Conservation (phyloP, 1,140 invertebrate species). For the Bemisia tabaci region DNA sequence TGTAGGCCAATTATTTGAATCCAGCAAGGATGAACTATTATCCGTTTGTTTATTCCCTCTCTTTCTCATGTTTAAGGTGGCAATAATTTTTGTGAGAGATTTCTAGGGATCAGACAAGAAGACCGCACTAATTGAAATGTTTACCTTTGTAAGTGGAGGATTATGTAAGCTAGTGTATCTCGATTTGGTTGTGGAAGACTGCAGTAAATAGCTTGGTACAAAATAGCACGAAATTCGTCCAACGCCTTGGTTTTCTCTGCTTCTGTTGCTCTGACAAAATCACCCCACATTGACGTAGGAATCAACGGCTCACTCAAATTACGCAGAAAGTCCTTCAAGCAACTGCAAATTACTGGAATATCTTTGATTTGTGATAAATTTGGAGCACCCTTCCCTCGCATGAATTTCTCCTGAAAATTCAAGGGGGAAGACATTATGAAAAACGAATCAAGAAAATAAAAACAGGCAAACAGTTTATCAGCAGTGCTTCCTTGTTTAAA, state of each 20-base stretch:
- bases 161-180: conserved; percentile 73
- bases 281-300: conserved; percentile 52
- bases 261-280: conserved; percentile 36
- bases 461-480: not conserved
- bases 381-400: conserved; percentile 56
- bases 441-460: conserved; percentile 7
- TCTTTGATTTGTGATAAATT: conserved; percentile 50
- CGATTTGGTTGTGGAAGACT: conserved; percentile 69
- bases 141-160: conserved; percentile 71
- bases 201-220: conserved; percentile 49
- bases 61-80: too few species aligned
- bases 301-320: conserved; percentile 69
- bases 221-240: conserved; percentile 35
- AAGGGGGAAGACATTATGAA: conserved; percentile 8
- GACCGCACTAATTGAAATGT: too few species aligned
- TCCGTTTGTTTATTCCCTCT: too few species aligned
- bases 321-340: conserved; percentile 75
- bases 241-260: conserved; percentile 33
- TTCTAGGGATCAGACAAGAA: too few species aligned
- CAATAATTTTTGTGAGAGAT: too few species aligned
- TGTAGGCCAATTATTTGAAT: too few species aligned
- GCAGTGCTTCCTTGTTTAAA: too few species aligned
- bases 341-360: conserved; percentile 67
- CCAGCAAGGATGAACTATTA: too few species aligned
- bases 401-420: conserved; percentile 46